phyloP scores from a whole-genome alignment of 2,888 invertebrate genomes.

The Sipha maydis region DNA sequence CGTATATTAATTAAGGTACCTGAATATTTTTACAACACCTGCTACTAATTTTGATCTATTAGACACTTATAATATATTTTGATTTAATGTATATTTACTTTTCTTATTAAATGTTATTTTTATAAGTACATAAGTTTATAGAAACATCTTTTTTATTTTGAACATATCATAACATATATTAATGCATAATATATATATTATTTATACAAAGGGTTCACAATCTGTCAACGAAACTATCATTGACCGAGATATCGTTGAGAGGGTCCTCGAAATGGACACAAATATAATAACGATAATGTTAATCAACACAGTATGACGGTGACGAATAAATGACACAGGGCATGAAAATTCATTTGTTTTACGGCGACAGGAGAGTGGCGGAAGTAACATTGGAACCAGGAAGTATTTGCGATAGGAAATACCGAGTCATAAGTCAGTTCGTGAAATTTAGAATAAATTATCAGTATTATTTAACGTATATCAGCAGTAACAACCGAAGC shows the following conservation, averaged over 20 bases:
- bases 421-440: slow-evolving; percentile 15
- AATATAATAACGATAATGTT: slow-evolving; percentile 44
- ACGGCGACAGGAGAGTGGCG: not conserved
- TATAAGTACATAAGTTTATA: not conserved
- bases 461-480: not conserved
- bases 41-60: no score
- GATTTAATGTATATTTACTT: not conserved
- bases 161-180: not conserved
- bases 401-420: slow-evolving; percentile 10
- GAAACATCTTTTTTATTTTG: not conserved
- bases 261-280: slow-evolving; percentile 27
- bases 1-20: no score
- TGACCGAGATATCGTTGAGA: slow-evolving; percentile 1
- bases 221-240: slow-evolving; percentile 7
- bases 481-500: not conserved
- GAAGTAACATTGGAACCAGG: not conserved
- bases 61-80: not conserved
- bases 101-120: not conserved
- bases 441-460: slow-evolving; percentile 13
- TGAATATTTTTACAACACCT: no score
- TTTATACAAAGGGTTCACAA: not conserved
- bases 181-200: not conserved
- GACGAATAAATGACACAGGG: slow-evolving; percentile 18
- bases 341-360: slow-evolving; percentile 40
- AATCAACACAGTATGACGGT: slow-evolving; percentile 16